Base-by-base conservation (phyloP, 1,140 invertebrate species). In the Brachionus angularis region DNA sequence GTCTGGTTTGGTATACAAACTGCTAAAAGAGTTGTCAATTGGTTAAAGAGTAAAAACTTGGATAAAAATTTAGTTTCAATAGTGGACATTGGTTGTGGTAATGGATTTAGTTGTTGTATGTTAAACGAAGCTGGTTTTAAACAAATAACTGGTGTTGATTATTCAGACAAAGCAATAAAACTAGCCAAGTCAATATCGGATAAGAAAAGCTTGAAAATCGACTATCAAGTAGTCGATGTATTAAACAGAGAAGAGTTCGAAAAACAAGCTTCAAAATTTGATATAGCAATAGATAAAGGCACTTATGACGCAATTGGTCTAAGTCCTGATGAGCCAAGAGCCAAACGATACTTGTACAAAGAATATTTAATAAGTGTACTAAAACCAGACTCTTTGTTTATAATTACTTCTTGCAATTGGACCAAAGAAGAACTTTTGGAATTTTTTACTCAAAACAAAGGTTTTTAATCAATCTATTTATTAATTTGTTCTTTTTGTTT, bases 371-470 rank as follows among this genome's bases (percentile, higher is more conserved):
- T 33, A 25, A 47, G 27, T 31, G 29, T 67, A 14, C n/a, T 67
- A 33, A 12, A 50, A 2, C 29, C 39, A 34, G 12, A 73, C 36
- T 29, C 29, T 31, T 3, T 70, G 3, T 73, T 73, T 29, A 50
- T 73, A 18, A 73, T 73, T 14, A 72, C 64, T 16, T 73, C 72
- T 0, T 73, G 72, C 21, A 73, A 73, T 47, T 73, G 72, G 72
- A 73, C 72, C 3, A 25, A 34, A 12, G 23, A 71, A 12, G 72
- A 73, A 49, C 50, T 73, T 14, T 12, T 36, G 16, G 25, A 49
- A 1, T 70, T 49, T 61, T 71, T 73, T n/a, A 14, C 42, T 7
- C 36, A 70, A 27, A 55, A 52, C 53, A 44, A 67, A 25, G 62
- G 62, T 67, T 16, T 33, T 50, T 31, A n/a, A n/a, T n/a, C n/a